Percentiles rank a stretch among this genome's conserved stretches.
Conservation (phyloP, 2,797 vertebrate species). For the Pseudomugil tenellus region DNA sequence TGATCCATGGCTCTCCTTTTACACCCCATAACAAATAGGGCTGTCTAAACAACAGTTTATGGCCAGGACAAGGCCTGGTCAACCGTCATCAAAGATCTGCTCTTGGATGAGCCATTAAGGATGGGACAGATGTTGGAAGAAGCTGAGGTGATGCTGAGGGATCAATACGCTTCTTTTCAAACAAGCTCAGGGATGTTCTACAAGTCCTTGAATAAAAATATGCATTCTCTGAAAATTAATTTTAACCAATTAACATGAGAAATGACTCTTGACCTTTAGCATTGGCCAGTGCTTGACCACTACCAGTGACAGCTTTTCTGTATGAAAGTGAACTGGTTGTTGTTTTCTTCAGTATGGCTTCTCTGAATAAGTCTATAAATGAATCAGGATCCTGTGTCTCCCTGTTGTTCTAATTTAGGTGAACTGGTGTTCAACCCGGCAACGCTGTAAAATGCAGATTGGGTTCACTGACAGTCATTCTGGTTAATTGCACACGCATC, state of each 20-base stretch:
- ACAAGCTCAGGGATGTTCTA: background rate
- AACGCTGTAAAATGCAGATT: conserved; percentile 84
- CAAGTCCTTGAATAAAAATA: background rate
- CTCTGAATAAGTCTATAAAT: conserved; percentile 79
- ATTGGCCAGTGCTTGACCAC: conserved; percentile 72
- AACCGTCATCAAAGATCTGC: conserved; percentile 73
- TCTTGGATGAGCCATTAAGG: conserved; percentile 57
- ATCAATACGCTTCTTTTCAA: background rate
- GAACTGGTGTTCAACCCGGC: conserved; percentile 79
- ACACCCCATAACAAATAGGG: conserved; percentile 80
- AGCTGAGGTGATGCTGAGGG: conserved; percentile 29
- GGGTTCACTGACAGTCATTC: conserved; percentile 81
- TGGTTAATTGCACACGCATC: conserved; percentile 78
- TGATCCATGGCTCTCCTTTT: conserved; percentile 81
- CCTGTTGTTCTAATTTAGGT: conserved; percentile 68
- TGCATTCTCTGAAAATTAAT: background rate
- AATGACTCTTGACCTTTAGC: conserved; percentile 65
- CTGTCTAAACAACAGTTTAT: conserved; percentile 81
- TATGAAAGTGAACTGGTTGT: conserved; percentile 77
- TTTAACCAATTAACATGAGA: background rate
- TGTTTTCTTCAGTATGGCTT: conserved; percentile 71
- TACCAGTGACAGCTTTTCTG: conserved; percentile 74
- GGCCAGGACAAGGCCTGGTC: conserved; percentile 75
- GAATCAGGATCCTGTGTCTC: conserved; percentile 68
- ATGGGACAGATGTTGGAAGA: conserved; percentile 68